Percentiles rank a stretch among this genome's conserved stretches.
Evolutionary conservation across 2,797 vertebrate genomes (phyloP).

Genomic region (Lacerta viridis): DNA sequence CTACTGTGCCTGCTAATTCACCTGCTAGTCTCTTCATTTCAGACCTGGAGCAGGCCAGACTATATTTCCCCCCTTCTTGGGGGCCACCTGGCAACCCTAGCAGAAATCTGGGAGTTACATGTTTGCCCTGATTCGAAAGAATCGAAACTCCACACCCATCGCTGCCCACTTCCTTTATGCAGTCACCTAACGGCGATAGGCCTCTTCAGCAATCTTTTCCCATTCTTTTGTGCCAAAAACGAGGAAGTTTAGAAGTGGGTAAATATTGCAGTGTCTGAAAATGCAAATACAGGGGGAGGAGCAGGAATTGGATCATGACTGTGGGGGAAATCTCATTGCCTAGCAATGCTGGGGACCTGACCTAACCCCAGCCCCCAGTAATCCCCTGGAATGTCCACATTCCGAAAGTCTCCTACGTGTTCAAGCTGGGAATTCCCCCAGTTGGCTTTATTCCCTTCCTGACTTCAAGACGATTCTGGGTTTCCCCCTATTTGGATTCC

Average conservation of each 20-base stretch:
- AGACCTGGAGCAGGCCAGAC: not conserved
- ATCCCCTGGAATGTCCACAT: not conserved
- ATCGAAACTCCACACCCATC: not conserved
- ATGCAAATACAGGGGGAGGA: not conserved
- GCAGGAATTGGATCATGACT: not conserved
- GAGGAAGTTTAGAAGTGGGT: constrained; percentile 5
- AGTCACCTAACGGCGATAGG: not conserved
- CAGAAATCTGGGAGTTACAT: not conserved
- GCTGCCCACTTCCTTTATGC: not conserved
- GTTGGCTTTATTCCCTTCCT: not conserved
- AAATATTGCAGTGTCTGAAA: not conserved
- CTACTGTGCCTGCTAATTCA: not conserved
- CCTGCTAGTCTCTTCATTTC: not conserved
- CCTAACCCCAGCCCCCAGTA: not conserved
- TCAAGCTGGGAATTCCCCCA: constrained; percentile 26
- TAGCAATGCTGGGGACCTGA: not conserved
- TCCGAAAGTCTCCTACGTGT: not conserved
- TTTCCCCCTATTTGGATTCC: constrained; percentile 1
- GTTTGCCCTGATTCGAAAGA: not conserved
- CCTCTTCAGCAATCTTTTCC: not conserved
- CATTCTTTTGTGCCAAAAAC: not conserved
- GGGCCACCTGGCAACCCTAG: not conserved
- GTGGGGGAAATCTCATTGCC: too few relatives aligned
- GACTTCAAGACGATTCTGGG: not conserved
- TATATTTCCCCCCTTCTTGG: not conserved